Evolutionary conservation across 2,797 vertebrate genomes (phyloP).

Genomic region (Alectoris magna): DNA sequence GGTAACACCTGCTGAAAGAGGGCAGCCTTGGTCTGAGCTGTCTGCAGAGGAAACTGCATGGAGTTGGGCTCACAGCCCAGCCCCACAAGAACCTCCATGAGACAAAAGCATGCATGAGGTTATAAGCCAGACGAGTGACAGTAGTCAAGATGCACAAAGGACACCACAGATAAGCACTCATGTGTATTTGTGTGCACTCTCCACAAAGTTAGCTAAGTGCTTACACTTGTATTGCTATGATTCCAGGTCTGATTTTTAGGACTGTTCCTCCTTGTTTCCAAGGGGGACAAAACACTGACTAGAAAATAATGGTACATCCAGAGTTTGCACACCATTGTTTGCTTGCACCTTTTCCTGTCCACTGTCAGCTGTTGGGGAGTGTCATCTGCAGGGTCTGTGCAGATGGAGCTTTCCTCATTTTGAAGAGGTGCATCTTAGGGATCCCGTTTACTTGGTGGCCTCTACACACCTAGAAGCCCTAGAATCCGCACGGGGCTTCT

Average conservation of each 20-base stretch:
- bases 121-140: not conserved
- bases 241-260: not conserved
- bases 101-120: not conserved
- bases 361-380: not conserved
- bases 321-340: too few species aligned
- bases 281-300: not conserved
- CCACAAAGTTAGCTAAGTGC: not conserved
- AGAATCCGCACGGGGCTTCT: not conserved
- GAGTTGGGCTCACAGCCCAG: not conserved
- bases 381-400: not conserved
- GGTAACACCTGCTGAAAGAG: not conserved
- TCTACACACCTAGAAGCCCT: not conserved
- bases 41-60: not conserved
- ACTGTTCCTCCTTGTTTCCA: not conserved
- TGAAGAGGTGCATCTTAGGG: not conserved
- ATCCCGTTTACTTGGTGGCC: not conserved
- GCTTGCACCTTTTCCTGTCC: not conserved
- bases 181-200: fast-evolving
- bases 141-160: not conserved
- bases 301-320: not conserved
- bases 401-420: not conserved
- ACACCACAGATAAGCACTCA: not conserved
- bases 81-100: not conserved
- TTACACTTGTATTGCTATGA: not conserved
- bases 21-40: not conserved